These are phyloP conservation scores for Catocala sponsa DNA, from an alignment of 2,888 invertebrate genomes.

Conservation along the genomic window DNA sequence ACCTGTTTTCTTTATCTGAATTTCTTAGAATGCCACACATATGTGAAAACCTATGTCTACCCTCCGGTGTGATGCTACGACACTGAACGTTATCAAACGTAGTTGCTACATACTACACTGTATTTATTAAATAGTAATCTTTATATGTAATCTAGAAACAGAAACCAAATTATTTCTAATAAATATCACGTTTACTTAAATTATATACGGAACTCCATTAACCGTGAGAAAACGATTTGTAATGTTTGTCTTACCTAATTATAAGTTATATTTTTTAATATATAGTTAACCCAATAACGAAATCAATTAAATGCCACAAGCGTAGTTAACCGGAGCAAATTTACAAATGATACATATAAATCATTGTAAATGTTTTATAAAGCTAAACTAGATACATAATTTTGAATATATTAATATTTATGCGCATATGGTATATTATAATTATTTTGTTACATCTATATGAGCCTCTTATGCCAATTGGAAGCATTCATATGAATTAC, in stretches of 20 bases:
- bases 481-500: too few relatives aligned
- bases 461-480: neutral
- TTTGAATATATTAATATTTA: constrained; percentile 45
- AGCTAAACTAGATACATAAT: constrained; percentile 44
- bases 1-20: too few relatives aligned
- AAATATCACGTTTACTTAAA: neutral
- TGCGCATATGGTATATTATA: constrained; percentile 30
- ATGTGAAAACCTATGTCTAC: too few relatives aligned
- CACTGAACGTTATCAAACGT: too few relatives aligned
- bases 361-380: constrained; percentile 39
- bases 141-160: too few relatives aligned
- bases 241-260: constrained; percentile 25
- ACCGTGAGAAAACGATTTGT: constrained; percentile 36
- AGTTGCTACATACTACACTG: too few relatives aligned
- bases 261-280: constrained; percentile 23
- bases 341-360: constrained; percentile 40
- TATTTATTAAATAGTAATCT: too few relatives aligned
- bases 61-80: too few relatives aligned
- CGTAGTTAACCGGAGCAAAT: constrained; percentile 25
- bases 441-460: neutral
- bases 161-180: too few relatives aligned
- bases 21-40: too few relatives aligned
- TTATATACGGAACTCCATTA: constrained; percentile 3
- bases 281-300: constrained; percentile 34
- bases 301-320: constrained; percentile 41